These are phyloP conservation scores for Prochilodus magdalenae DNA, from an alignment of 2,113 vertebrate genomes.

Conservation along the genomic window DNA sequence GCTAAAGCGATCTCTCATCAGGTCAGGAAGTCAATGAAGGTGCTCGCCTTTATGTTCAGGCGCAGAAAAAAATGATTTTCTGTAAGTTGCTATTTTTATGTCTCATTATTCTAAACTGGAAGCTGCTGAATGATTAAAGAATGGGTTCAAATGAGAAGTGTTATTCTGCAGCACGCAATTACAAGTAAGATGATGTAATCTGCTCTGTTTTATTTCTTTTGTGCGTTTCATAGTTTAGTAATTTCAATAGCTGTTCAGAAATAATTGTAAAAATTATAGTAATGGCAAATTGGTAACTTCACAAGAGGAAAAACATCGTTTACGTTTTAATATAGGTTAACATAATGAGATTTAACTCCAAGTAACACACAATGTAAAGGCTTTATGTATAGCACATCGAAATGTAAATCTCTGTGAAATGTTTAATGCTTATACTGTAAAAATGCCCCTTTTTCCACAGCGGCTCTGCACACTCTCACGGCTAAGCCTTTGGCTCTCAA, in stretches of 20 bases:
- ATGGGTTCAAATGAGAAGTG: conserved; percentile 35
- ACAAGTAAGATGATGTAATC: neutral
- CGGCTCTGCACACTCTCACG: neutral
- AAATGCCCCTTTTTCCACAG: neutral
- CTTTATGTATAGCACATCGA: too few relatives aligned
- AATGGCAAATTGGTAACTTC: too few relatives aligned
- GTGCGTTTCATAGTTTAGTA: neutral
- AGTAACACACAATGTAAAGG: too few relatives aligned
- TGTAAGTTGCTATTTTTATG: conserved; percentile 22
- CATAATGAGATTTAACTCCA: too few relatives aligned
- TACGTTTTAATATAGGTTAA: too few relatives aligned
- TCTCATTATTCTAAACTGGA: conserved; percentile 27
- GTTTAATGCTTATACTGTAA: neutral
- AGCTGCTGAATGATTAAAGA: conserved; percentile 40
- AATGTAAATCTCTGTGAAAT: too few relatives aligned
- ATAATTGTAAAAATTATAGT: too few relatives aligned
- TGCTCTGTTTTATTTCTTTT: neutral
- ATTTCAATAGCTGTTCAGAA: neutral
- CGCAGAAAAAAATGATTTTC: conserved; percentile 3
- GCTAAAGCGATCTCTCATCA: conserved; percentile 26
- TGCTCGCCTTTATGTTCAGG: neutral
- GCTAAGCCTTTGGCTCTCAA: conserved; percentile 10
- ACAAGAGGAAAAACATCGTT: too few relatives aligned
- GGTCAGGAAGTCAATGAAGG: conserved; percentile 10
- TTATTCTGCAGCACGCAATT: conserved; percentile 6